Evolutionary conservation across 1,140 invertebrate species (phyloP).

Genomic region (Aphaenogaster ashmeadi): DNA sequence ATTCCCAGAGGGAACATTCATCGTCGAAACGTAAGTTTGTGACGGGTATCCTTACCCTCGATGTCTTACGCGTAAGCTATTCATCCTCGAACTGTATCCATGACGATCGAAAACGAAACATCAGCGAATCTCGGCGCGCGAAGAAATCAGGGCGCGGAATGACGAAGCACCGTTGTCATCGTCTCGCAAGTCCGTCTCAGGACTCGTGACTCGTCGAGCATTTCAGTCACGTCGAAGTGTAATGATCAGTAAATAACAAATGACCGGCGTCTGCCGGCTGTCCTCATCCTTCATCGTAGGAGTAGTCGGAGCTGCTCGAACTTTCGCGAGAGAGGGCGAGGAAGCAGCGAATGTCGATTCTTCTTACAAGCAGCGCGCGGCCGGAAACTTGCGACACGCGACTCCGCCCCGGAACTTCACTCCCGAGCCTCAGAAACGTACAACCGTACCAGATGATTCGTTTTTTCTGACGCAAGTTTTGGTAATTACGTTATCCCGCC

Average conservation of each 20-base stretch:
- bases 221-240: constrained; percentile 79
- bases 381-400: constrained; percentile 57
- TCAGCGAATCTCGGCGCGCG: not conserved
- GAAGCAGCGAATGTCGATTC: constrained; percentile 37
- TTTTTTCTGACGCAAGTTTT: constrained; percentile 26
- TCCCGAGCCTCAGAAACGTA: constrained; percentile 27
- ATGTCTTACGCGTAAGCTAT: not conserved
- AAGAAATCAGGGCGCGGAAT: constrained; percentile 44
- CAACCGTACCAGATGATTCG: not conserved
- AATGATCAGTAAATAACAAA: constrained; percentile 82
- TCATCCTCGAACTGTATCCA: not conserved
- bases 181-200: constrained; percentile 10
- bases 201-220: constrained; percentile 40
- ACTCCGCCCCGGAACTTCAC: constrained; percentile 45
- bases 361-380: constrained; percentile 32
- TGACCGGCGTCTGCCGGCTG: constrained; percentile 65
- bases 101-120: not conserved
- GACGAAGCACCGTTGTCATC: constrained; percentile 11
- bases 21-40: not conserved
- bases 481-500: not conserved
- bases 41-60: not conserved
- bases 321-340: constrained; percentile 63
- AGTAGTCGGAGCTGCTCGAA: constrained; percentile 67
- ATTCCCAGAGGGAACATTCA: not conserved
- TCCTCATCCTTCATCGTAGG: constrained; percentile 75